These are phyloP conservation scores for Antennarius striatus DNA, from an alignment of 2,113 vertebrate species.

Conservation along the genomic window DNA sequence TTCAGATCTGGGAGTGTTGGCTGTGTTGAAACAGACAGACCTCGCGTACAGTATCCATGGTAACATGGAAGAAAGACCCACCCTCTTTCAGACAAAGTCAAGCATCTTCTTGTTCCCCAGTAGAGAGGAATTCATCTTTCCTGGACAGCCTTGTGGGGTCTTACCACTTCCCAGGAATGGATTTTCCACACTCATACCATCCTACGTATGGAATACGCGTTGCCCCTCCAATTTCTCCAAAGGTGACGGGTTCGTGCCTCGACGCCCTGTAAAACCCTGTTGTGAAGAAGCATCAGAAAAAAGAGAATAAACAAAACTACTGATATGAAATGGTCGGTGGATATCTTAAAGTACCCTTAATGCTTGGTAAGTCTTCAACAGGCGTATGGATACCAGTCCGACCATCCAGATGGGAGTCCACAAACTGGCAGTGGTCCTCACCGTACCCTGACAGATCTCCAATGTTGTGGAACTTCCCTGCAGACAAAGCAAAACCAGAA, in stretches of 20 bases:
- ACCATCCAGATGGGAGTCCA: slow-evolving; percentile 96
- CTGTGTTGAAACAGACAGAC: slow-evolving; percentile 35
- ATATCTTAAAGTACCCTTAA: slow-evolving; percentile 77
- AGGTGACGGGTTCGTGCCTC: slow-evolving; percentile 93
- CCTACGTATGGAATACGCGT: slow-evolving; percentile 90
- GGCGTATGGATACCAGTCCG: slow-evolving; percentile 86
- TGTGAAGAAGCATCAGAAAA: slow-evolving; percentile 12
- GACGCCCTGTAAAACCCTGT: slow-evolving; percentile 92
- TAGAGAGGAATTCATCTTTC: slow-evolving; percentile 12
- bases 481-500: slow-evolving; percentile 12
- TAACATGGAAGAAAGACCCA: slow-evolving; percentile 35
- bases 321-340: background rate
- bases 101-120: slow-evolving; percentile 26
- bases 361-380: slow-evolving; percentile 84
- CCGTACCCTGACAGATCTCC: slow-evolving; percentile 94
- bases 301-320: background rate
- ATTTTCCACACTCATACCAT: slow-evolving; percentile 97
- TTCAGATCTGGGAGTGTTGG: slow-evolving; percentile 59
- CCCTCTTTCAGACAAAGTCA: slow-evolving; percentile 20
- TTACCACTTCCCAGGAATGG: slow-evolving; percentile 98
- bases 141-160: slow-evolving; percentile 1
- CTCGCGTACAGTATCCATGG: slow-evolving; percentile 48
- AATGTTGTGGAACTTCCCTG: slow-evolving; percentile 96
- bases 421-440: slow-evolving; percentile 98
- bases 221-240: slow-evolving; percentile 92